A percentile compares a stretch with the other conserved stretches of the same genome.
phyloP scores from a whole-genome alignment of 2,888 invertebrate species.

The Sinopyrophorus schimmeli region DNA sequence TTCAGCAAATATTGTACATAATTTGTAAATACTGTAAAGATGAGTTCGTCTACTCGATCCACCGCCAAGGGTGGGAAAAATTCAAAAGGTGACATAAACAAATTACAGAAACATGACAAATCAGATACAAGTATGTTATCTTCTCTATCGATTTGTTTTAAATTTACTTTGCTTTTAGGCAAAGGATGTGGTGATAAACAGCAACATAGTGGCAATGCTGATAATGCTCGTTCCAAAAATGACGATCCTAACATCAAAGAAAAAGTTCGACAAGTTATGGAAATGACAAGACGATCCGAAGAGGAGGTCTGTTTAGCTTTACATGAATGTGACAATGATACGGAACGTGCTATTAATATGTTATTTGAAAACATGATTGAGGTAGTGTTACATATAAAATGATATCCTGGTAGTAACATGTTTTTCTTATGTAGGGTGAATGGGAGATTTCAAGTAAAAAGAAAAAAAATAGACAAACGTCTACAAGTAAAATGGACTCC shows the following conservation, averaged over 20 bases:
- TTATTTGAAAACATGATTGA: constrained; percentile 72
- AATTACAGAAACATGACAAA: constrained; percentile 54
- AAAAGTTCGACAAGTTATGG: constrained; percentile 82
- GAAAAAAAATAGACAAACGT: constrained; percentile 74
- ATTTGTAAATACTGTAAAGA: constrained; percentile 77
- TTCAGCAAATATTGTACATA: constrained; percentile 75
- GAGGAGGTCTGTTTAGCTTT: constrained; percentile 92
- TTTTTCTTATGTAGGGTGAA: constrained; percentile 64
- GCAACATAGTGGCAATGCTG: constrained; percentile 45
- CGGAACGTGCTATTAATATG: constrained; percentile 79
- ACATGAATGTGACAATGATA: constrained; percentile 90
- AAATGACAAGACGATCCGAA: constrained; percentile 85
- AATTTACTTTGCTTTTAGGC: constrained; percentile 34
- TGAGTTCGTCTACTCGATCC: constrained; percentile 73
- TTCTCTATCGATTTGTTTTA: not conserved
- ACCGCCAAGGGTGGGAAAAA: constrained; percentile 65
- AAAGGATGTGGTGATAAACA: constrained; percentile 49
- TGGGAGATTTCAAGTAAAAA: constrained; percentile 86
- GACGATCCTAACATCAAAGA: constrained; percentile 66
- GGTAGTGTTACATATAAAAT: constrained; percentile 11
- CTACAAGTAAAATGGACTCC: constrained; percentile 53
- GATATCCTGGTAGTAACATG: not conserved
- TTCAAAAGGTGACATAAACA: constrained; percentile 48
- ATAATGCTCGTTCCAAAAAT: constrained; percentile 46
- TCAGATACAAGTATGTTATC: constrained; percentile 48